Evolutionary conservation across 2,888 invertebrate genomes (phyloP), one percentile per base, ranked within the genome.

Genomic region (Caradrina kadenii): DNA sequence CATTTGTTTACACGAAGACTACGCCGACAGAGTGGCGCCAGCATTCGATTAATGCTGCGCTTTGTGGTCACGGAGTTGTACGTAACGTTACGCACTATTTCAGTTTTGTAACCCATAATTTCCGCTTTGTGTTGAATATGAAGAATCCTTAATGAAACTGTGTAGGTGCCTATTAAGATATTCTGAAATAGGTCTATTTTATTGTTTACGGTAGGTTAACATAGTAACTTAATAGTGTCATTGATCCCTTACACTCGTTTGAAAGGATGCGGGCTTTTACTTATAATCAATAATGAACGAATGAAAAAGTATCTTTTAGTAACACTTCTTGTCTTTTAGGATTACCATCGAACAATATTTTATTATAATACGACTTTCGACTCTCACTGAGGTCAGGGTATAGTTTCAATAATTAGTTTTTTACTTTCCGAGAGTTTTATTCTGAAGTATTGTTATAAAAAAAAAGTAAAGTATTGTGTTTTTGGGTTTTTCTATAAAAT

Each of bases 261-360:
- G 69, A 80, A 73, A 64, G 31, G 52, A 87, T 87, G 84, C 87
- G 85, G 86, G 86, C 69, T 73, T 70, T 76, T 63, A 77, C 63
- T 74, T 74, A 17, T 69, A 81, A 86, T 86, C 85, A 77, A 84
- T 84, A 83, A 73, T 71, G 55, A 71, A 73, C 59, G 61, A 68
- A 64, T 22, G 54, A 49, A 62, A 45, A 56, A 66, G 31, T 54
- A 70, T 26, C 52, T 64, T 26, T 31, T 48, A 39, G 31, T 72
- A 19, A 50, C 22, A 55, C 7, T 55, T 55, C 49, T 60, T 73
- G 69, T 69, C 69, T 59, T 65, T 52, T 26, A 67, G 21, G 42
- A 64, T 58, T 59, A 45, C 58, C 8, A 13, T 21, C 53, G 19
- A 22, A 45, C 56, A 60, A 67, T 78, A 64, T 42, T 73, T 55